Conservation (phyloP, 2,797 vertebrate species). For the Malacoctenus gilli region DNA sequence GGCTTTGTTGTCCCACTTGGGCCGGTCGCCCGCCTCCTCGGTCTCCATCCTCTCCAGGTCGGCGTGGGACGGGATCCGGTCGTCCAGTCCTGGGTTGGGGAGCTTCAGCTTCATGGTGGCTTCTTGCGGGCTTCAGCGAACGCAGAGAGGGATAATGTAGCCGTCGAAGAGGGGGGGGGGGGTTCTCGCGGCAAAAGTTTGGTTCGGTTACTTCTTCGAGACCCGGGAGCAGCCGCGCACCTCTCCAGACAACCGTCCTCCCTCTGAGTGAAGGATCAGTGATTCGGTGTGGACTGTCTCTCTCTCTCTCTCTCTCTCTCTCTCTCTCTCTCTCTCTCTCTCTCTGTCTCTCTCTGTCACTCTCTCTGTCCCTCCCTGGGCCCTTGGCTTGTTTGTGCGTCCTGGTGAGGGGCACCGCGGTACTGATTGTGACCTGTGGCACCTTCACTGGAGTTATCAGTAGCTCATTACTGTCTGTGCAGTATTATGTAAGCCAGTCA, state of each 20-base stretch:
- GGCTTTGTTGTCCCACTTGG: constrained; percentile 92
- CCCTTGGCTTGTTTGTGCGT: constrained; percentile 20
- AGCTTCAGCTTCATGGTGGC: constrained; percentile 79
- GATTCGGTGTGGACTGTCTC: constrained; percentile 13
- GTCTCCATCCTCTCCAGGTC: constrained; percentile 84
- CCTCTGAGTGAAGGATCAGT: constrained; percentile 4
- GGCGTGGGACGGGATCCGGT: constrained; percentile 81
- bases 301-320: constrained; percentile 8
- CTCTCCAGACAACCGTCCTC: not conserved
- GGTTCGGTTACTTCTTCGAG: constrained; percentile 8
- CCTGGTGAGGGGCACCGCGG: constrained; percentile 2
- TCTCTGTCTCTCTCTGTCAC: constrained; percentile 11
- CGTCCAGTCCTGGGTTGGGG: constrained; percentile 86
- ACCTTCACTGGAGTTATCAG: constrained; percentile 53
- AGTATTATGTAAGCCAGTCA: constrained; percentile 61
- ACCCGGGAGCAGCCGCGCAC: not conserved
- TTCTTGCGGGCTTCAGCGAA: constrained; percentile 9
- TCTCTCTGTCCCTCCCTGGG: constrained; percentile 3
- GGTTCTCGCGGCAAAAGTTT: not conserved
- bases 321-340: not conserved
- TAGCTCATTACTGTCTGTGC: constrained; percentile 37
- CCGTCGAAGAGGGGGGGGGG: not conserved
- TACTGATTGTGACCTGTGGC: constrained; percentile 48
- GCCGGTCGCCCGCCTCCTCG: constrained; percentile 82
- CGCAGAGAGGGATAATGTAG: constrained; percentile 1